phyloP scores from a whole-genome alignment of 2,113 vertebrate species.

The Takifugu bimaculatus region DNA sequence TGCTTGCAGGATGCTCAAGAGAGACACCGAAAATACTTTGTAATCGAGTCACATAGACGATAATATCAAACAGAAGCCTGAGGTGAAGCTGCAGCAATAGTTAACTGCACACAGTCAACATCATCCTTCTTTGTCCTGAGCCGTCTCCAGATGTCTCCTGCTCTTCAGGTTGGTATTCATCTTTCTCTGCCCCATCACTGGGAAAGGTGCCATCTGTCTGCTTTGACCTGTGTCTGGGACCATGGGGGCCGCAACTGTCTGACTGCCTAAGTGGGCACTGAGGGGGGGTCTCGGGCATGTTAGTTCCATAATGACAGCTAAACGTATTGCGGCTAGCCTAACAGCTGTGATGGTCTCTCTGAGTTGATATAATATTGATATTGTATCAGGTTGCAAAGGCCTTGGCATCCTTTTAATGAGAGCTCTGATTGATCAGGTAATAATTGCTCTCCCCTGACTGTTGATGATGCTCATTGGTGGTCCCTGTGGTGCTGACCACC shows the following conservation, averaged over 20 bases:
- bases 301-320: slow-evolving; percentile 60
- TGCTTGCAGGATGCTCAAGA: slow-evolving; percentile 25
- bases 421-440: slow-evolving; percentile 74
- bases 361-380: slow-evolving; percentile 71
- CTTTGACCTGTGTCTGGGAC: slow-evolving; percentile 65
- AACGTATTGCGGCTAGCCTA: slow-evolving; percentile 58
- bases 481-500: slow-evolving; percentile 53
- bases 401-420: slow-evolving; percentile 77
- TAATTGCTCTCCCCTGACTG: slow-evolving; percentile 62
- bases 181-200: slow-evolving; percentile 33
- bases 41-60: slow-evolving; percentile 14
- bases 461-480: slow-evolving; percentile 68
- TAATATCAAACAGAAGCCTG: slow-evolving; percentile 19
- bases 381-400: slow-evolving; percentile 66
- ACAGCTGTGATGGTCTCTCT: slow-evolving; percentile 59
- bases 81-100: slow-evolving; percentile 32
- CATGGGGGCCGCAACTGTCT: slow-evolving; percentile 30
- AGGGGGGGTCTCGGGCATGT: slow-evolving; percentile 58
- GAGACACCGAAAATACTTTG: too few relatives aligned
- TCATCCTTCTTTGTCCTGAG: slow-evolving; percentile 15
- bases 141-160: slow-evolving; percentile 29
- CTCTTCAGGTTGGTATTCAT: slow-evolving; percentile 47
- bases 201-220: slow-evolving; percentile 66
- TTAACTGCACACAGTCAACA: slow-evolving; percentile 26
- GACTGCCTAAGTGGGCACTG: slow-evolving; percentile 50